These are phyloP conservation scores for Oligia strigilis DNA, from an alignment of 2,888 invertebrate genomes.

Conservation along the genomic window DNA sequence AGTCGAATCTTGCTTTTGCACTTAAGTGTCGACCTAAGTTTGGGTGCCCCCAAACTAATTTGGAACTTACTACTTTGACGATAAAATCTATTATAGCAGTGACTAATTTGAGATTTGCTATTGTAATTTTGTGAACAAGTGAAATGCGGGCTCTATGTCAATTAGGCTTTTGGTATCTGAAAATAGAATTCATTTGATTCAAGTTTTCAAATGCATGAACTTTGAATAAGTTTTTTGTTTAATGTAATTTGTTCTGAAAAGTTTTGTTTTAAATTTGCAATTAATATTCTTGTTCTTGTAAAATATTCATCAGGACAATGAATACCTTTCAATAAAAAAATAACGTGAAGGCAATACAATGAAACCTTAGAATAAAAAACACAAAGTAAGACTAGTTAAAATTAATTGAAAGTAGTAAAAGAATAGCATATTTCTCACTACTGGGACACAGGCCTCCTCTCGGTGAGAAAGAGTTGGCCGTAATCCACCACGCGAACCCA, in stretches of 20 bases:
- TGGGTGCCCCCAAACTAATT: constrained; percentile 12
- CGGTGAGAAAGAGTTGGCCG: too few species aligned
- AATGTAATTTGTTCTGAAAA: not conserved
- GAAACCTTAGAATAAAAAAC: not conserved
- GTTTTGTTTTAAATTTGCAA: not conserved
- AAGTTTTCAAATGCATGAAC: constrained; percentile 6
- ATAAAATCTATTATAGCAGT: constrained; percentile 32
- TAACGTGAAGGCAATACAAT: not conserved
- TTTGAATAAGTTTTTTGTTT: not conserved
- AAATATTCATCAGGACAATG: not conserved
- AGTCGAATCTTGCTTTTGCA: constrained; percentile 26
- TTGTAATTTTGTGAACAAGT: constrained; percentile 21
- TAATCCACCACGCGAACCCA: too few species aligned
- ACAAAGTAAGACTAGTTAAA: not conserved
- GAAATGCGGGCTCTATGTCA: not conserved
- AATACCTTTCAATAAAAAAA: not conserved
- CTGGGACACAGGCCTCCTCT: too few species aligned
- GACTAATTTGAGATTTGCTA: constrained; percentile 2
- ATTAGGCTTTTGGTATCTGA: constrained; percentile 15
- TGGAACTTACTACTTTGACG: constrained; percentile 28
- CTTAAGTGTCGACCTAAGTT: not conserved
- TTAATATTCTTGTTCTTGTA: not conserved
- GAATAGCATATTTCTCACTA: too few species aligned
- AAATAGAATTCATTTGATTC: constrained; percentile 28
- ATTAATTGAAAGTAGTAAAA: not conserved